Conservation (phyloP, 1,140 invertebrate species). For the Listronotus oregonensis region DNA sequence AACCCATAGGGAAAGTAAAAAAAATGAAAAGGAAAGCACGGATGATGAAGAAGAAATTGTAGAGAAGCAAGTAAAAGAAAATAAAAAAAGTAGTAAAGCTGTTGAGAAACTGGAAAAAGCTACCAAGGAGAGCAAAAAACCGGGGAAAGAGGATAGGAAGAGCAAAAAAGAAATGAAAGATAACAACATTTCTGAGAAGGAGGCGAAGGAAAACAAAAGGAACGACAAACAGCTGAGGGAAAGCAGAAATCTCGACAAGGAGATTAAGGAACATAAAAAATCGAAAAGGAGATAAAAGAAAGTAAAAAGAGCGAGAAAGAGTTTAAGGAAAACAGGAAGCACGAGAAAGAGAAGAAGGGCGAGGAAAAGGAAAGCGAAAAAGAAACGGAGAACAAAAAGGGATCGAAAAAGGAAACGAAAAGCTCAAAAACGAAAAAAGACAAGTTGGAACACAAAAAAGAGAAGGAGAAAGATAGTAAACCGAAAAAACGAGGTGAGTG, state of each 20-base stretch:
- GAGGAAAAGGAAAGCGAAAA: slow-evolving; percentile 37
- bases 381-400: slow-evolving; percentile 28
- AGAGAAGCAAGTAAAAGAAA: not conserved
- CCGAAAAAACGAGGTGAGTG: slow-evolving; percentile 41
- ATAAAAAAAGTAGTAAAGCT: slow-evolving; percentile 9
- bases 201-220: too few relatives aligned
- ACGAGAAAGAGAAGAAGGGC: slow-evolving; percentile 40
- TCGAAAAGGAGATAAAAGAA: slow-evolving; percentile 1
- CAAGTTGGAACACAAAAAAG: slow-evolving; percentile 51
- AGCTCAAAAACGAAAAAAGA: slow-evolving; percentile 25
- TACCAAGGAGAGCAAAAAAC: slow-evolving; percentile 50
- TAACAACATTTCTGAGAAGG: slow-evolving; percentile 49
- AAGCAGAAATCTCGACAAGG: slow-evolving; percentile 38
- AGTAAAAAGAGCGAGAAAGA: slow-evolving; percentile 23
- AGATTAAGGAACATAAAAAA: not conserved
- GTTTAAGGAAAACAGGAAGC: slow-evolving; percentile 36
- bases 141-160: slow-evolving; percentile 49
- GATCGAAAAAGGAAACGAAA: slow-evolving; percentile 10
- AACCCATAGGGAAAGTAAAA: slow-evolving; percentile 50
- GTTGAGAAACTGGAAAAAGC: slow-evolving; percentile 1
- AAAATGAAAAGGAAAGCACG: slow-evolving; percentile 25
- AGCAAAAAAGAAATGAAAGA: slow-evolving; percentile 54
- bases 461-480: slow-evolving; percentile 25
- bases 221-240: slow-evolving; percentile 49
- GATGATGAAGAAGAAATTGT: not conserved